Percentiles rank a stretch among this genome's conserved stretches.
Evolutionary conservation across 2,888 invertebrate genomes (phyloP).

Genomic region (Chydorus sphaericus): DNA sequence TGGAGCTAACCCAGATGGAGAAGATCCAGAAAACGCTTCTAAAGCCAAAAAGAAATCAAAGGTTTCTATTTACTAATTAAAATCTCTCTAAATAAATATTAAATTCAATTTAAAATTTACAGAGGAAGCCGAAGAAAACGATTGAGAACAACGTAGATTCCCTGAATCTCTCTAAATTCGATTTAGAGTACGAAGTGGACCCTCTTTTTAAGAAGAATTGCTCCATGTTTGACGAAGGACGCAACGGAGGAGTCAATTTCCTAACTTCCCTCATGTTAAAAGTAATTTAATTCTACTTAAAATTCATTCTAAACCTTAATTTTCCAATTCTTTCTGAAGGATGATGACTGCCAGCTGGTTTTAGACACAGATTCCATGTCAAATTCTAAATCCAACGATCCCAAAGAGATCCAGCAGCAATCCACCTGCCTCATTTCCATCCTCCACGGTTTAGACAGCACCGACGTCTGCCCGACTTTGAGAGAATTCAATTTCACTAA

Average conservation of each 20-base stretch:
- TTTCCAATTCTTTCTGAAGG: conserved; percentile 24
- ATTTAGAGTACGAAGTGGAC: conserved; percentile 31
- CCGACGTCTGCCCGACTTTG: conserved; percentile 44
- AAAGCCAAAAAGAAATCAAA: conserved; percentile 1
- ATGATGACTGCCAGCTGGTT: conserved; percentile 27
- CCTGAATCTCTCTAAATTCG: conserved; percentile 28
- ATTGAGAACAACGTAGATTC: conserved; percentile 30
- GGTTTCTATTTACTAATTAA: not conserved
- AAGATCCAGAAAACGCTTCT: not conserved
- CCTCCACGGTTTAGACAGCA: conserved; percentile 27
- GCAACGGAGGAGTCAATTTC: conserved; percentile 27
- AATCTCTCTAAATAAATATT: not conserved
- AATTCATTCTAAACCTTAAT: not conserved
- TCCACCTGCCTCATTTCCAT: not conserved
- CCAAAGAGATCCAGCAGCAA: not conserved
- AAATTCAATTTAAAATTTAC: not conserved
- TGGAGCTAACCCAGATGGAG: not conserved
- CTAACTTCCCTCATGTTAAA: conserved; percentile 20
- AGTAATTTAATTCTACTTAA: not conserved
- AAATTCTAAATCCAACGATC: not conserved
- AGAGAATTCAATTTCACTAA: conserved; percentile 42
- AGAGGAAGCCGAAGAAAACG: conserved; percentile 24
- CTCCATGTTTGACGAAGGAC: conserved; percentile 32
- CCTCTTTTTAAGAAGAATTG: conserved; percentile 32
- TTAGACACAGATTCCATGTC: conserved; percentile 23